These are phyloP conservation scores for Pangasius larnaudii DNA, from an alignment of 2,797 vertebrate species.

Conservation along the genomic window DNA sequence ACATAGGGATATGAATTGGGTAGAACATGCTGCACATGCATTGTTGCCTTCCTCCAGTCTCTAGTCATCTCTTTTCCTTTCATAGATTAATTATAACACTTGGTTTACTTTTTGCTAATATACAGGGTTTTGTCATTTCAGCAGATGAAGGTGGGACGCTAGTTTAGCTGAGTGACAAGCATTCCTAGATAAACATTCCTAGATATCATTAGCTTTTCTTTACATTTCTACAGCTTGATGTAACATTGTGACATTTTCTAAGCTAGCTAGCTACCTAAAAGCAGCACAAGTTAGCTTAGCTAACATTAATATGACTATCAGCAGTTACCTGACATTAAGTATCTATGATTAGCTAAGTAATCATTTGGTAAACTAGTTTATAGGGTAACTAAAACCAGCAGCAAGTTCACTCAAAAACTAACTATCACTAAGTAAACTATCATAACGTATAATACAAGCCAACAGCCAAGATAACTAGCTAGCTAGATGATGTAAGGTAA, in stretches of 20 bases:
- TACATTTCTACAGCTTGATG: neutral
- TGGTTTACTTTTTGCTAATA: neutral
- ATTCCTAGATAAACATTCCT: neutral
- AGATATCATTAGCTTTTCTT: neutral
- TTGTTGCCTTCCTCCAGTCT: neutral
- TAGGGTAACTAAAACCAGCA: neutral
- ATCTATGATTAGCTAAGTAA: neutral
- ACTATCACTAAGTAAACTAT: neutral
- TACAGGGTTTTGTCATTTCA: neutral
- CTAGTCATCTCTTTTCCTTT: neutral
- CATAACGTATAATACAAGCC: neutral
- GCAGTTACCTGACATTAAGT: neutral
- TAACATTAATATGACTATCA: neutral
- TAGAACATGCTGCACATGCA: neutral
- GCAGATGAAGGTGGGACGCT: neutral
- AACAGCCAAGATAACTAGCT: neutral
- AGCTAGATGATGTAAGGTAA: neutral
- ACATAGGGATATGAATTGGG: neutral
- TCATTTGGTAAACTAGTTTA: neutral
- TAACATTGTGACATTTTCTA: neutral
- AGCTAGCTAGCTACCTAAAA: neutral
- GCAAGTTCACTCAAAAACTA: neutral
- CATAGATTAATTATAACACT: neutral
- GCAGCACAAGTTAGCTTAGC: neutral
- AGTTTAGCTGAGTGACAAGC: neutral